A percentile compares a stretch with the other conserved stretches of the same genome.
phyloP scores from a whole-genome alignment of 2,113 vertebrate species.

The Cyanoderma ruficeps region DNA sequence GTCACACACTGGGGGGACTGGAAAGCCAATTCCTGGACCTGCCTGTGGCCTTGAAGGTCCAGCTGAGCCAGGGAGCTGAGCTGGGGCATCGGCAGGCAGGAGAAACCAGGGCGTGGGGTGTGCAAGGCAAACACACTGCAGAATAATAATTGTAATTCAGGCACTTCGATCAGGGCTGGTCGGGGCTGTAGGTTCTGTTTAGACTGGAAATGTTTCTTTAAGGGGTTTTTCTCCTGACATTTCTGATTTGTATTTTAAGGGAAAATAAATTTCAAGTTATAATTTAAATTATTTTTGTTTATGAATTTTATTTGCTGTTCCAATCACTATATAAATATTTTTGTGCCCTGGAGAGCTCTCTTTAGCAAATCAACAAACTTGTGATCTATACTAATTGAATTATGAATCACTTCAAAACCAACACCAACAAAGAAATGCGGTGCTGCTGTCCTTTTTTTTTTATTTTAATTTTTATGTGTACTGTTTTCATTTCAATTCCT shows the following conservation, averaged over 20 bases:
- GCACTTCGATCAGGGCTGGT: background rate
- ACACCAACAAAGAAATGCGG: background rate
- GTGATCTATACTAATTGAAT: slow-evolving; percentile 2
- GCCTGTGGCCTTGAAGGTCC: background rate
- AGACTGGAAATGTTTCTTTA: background rate
- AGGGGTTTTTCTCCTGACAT: background rate
- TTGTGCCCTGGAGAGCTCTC: background rate
- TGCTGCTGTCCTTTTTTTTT: background rate
- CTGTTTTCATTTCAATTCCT: slow-evolving; percentile 29
- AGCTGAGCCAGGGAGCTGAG: background rate
- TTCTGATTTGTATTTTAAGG: background rate
- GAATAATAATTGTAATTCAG: too few relatives aligned
- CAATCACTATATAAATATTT: background rate
- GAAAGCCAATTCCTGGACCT: background rate
- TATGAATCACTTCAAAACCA: slow-evolving; percentile 2
- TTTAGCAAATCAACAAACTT: slow-evolving; percentile 3
- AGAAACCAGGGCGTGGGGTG: too few relatives aligned
- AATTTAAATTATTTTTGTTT: background rate
- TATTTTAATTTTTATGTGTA: background rate
- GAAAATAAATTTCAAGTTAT: background rate
- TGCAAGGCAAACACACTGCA: background rate
- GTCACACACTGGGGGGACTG: background rate
- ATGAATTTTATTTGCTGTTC: background rate
- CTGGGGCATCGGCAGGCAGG: background rate
- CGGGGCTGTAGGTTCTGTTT: background rate